Base-by-base conservation (phyloP, 2,888 invertebrate species). In the Chirona hameri region DNA sequence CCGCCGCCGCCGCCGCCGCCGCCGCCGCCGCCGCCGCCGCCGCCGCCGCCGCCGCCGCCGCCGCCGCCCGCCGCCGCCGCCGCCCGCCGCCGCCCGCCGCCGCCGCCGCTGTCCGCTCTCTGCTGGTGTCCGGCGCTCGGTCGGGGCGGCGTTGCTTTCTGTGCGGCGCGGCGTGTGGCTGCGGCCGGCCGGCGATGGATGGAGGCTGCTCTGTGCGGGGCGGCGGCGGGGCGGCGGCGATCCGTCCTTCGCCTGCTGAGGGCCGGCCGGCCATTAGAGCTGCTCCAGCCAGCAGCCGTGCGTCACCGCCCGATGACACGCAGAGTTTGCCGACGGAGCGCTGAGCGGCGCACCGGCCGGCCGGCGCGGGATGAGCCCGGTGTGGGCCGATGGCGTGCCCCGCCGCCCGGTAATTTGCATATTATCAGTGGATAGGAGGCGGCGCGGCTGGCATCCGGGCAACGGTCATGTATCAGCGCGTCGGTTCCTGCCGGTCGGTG, bases 371-470 rank as follows among this genome's bases (percentile, higher is more conserved):
- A 39, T 39, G 2, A 7, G 21, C 57, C 5, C 57, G 21, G 18
- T 57, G 57, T 57, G 57, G 57, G 57, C 57, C 57, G 18, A 57
- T 39, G 39, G 39, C 39, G 39, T 39, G 39, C 39, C 39, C 39
- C 39, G 39, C 39, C 39, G 39, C 39, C 18, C 52, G 7, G 52
- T 18, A 72, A 72, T 72, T 72, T 31, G 31, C 72, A 72, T 72
- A 18, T 72, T 72, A 72, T 72, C 72, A 72, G 72, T 18, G 72
- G 72, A 31, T 72, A 27, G 72, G 72, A 72, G 72, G 72, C 72
- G 72, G 72, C 27, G 29, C 29, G 27, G 69, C 69, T 0, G 27
- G 69, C 69, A 14, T 72, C 72, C 31, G 72, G 72, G 31, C 31
- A 10, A 15, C 29, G 7, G 27, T 18, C 72, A 72, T 31, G 31